A percentile compares a stretch with the other conserved stretches of the same genome.
phyloP scores from a whole-genome alignment of 1,140 invertebrate species.

The Pseudachorutes palmiensis region DNA sequence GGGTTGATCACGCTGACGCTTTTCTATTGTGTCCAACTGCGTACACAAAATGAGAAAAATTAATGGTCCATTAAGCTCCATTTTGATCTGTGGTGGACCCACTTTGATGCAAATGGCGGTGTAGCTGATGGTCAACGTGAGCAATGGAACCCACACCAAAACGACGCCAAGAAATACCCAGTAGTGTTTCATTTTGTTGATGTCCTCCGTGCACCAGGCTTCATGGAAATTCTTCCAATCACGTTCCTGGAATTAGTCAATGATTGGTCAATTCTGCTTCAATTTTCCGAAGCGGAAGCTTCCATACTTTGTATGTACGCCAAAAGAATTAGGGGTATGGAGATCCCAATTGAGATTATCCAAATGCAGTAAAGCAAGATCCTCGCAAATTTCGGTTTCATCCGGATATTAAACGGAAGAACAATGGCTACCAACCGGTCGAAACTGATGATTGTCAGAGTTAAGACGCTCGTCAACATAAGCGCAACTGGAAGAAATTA shows the following conservation, averaged over 20 bases:
- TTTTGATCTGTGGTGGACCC: constrained; percentile 24
- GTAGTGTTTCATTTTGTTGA: constrained; percentile 53
- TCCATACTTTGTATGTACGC: constrained; percentile 52
- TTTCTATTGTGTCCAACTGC: constrained; percentile 53
- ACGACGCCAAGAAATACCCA: constrained; percentile 63
- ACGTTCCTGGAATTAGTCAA: constrained; percentile 46
- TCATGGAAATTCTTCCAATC: constrained; percentile 61
- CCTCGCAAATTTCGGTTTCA: constrained; percentile 52
- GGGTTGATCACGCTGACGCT: constrained; percentile 47
- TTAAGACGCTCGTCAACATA: constrained; percentile 63
- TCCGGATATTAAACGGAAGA: constrained; percentile 56
- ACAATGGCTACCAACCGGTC: constrained; percentile 71
- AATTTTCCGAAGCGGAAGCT: background rate
- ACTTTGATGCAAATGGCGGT: constrained; percentile 57
- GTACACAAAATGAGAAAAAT: constrained; percentile 1
- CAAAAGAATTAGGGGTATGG: constrained; percentile 57
- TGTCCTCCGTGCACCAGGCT: constrained; percentile 59
- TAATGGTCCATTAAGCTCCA: constrained; percentile 8
- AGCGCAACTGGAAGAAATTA: constrained; percentile 49
- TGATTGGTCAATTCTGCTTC: background rate
- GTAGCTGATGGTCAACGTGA: constrained; percentile 55
- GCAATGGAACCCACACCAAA: constrained; percentile 61
- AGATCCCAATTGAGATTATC: constrained; percentile 53
- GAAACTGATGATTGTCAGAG: constrained; percentile 68
- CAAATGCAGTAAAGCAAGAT: constrained; percentile 58